Evolutionary conservation across 2,113 vertebrate genomes (phyloP).

Genomic region (Thamnaconus septentrionalis): DNA sequence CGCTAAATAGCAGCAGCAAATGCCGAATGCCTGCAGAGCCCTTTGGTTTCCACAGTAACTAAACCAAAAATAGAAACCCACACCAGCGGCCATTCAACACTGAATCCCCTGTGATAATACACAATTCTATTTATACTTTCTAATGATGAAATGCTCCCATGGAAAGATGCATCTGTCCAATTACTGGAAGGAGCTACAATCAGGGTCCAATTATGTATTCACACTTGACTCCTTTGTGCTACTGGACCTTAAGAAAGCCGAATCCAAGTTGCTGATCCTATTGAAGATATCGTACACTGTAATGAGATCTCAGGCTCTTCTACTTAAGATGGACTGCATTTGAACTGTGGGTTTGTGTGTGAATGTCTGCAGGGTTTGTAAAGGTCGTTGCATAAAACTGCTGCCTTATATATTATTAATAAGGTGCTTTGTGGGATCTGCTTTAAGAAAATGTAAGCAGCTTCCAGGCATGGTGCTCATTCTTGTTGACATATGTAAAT

Average conservation of each 20-base stretch:
- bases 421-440: no score
- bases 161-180: constrained; percentile 39
- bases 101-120: constrained; percentile 61
- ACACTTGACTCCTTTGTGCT: constrained; percentile 25
- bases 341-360: not conserved
- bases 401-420: not conserved
- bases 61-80: constrained; percentile 75
- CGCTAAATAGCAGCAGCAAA: constrained; percentile 65
- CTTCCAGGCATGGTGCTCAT: not conserved
- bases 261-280: not conserved
- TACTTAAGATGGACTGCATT: not conserved
- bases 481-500: not conserved
- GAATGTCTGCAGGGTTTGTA: not conserved
- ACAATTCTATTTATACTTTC: constrained; percentile 65
- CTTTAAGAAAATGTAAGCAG: no score
- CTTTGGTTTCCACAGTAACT: constrained; percentile 81
- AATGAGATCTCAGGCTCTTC: not conserved
- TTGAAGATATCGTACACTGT: not conserved
- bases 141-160: constrained; percentile 35
- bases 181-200: constrained; percentile 42
- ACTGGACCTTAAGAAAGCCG: not conserved
- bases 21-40: constrained; percentile 60
- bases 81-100: constrained; percentile 66
- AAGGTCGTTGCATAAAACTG: not conserved
- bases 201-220: constrained; percentile 34